Percentiles rank a stretch among this genome's conserved stretches.
phyloP scores from a whole-genome alignment of 2,113 vertebrate species.

The Psittacus erithacus region DNA sequence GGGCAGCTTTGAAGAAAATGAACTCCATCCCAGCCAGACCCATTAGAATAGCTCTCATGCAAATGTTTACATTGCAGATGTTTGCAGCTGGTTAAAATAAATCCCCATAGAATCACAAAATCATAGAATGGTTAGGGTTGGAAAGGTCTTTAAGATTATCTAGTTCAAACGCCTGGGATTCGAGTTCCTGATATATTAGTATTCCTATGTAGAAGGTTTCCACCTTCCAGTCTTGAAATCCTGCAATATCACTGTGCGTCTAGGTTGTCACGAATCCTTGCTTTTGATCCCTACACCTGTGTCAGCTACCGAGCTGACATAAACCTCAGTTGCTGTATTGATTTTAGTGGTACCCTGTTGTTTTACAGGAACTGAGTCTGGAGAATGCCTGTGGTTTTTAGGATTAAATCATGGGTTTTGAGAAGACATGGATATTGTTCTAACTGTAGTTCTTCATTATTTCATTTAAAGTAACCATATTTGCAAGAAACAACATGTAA shows the following conservation, averaged over 20 bases:
- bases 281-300: neutral
- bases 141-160: neutral
- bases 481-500: neutral
- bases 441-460: neutral
- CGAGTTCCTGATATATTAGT: rapidly evolving
- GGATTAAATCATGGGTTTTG: neutral
- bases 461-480: neutral
- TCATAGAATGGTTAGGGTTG: neutral
- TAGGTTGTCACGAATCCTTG: neutral
- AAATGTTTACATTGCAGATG: neutral
- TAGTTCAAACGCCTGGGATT: neutral
- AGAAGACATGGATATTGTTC: neutral
- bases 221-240: neutral
- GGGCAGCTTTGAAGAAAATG: neutral
- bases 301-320: neutral
- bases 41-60: neutral
- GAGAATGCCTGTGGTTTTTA: neutral
- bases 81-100: neutral
- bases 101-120: neutral
- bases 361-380: neutral
- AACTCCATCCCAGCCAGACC: neutral
- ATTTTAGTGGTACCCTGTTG: neutral
- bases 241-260: neutral
- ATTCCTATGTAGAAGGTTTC: neutral
- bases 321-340: neutral